Percentiles rank a stretch among this genome's conserved stretches.
Conservation (phyloP, 2,797 vertebrate species). For the Rhinogobio ventralis region DNA sequence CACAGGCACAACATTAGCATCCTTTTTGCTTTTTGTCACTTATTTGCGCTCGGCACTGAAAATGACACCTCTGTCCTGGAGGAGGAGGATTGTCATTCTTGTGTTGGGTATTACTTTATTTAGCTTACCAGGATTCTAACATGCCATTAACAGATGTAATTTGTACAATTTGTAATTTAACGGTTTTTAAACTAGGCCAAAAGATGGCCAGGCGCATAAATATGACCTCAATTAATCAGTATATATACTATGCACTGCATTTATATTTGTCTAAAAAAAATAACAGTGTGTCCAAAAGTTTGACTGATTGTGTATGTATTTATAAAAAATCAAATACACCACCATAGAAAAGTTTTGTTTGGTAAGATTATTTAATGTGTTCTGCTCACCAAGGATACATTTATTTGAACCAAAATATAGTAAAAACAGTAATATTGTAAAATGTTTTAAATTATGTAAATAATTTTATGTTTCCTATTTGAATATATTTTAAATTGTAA, state of each 20-base stretch:
- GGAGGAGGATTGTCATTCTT: neutral
- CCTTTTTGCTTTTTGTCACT: neutral
- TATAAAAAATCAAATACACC: neutral
- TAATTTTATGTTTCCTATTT: too few relatives aligned
- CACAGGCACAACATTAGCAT: neutral
- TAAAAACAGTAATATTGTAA: neutral
- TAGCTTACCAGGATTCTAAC: neutral
- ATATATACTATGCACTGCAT: neutral
- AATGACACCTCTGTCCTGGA: slow-evolving; percentile 1
- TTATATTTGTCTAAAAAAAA: slow-evolving; percentile 5
- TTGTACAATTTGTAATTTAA: too few relatives aligned
- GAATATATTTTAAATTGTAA: neutral
- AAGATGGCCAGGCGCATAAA: neutral
- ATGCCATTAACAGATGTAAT: neutral
- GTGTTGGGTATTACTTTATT: neutral
- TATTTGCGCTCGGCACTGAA: neutral
- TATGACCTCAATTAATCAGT: neutral
- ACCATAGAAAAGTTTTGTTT: neutral
- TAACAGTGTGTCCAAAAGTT: too few relatives aligned
- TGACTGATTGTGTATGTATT: neutral
- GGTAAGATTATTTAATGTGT: neutral
- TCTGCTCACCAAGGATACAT: neutral
- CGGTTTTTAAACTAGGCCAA: neutral
- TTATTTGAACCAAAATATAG: neutral
- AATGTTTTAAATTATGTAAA: too few relatives aligned